phyloP scores from a whole-genome alignment of 2,888 invertebrate genomes.

The Pedicia rivosa region DNA sequence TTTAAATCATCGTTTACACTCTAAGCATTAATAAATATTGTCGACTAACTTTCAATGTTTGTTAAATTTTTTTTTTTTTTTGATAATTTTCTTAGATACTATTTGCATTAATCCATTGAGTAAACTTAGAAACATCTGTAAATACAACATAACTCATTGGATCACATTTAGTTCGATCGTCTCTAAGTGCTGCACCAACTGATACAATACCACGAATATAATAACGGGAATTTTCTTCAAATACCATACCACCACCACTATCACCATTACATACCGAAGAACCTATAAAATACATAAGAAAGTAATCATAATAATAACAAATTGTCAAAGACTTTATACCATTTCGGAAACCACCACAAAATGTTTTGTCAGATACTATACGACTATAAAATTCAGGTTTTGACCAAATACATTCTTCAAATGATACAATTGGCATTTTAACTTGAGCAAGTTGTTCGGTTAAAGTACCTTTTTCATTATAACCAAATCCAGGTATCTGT shows the following conservation, averaged over 20 bases:
- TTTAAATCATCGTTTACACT: too few species aligned
- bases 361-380: slow-evolving; percentile 8
- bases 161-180: slow-evolving; percentile 27
- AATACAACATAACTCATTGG: slow-evolving; percentile 31
- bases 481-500: slow-evolving; percentile 32
- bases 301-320: too few species aligned
- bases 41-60: too few species aligned
- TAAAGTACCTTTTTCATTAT: slow-evolving; percentile 22
- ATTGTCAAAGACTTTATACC: too few species aligned
- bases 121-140: slow-evolving; percentile 27
- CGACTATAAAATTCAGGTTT: slow-evolving; percentile 11
- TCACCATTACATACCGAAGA: too few species aligned
- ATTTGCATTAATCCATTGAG: slow-evolving; percentile 22
- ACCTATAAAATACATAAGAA: too few species aligned
- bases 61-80: too few species aligned
- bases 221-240: slow-evolving; percentile 14
- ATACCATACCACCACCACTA: too few species aligned
- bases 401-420: slow-evolving; percentile 19
- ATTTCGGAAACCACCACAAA: slow-evolving; percentile 12
- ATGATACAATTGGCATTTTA: slow-evolving; percentile 21
- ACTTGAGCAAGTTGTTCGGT: slow-evolving; percentile 20
- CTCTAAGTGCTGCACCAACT: slow-evolving; percentile 10
- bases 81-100: too few species aligned
- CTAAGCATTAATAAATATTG: too few species aligned
- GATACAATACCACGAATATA: slow-evolving; percentile 12